Conservation (phyloP, 2,888 invertebrate genomes). For the Galerucella calmariensis region DNA sequence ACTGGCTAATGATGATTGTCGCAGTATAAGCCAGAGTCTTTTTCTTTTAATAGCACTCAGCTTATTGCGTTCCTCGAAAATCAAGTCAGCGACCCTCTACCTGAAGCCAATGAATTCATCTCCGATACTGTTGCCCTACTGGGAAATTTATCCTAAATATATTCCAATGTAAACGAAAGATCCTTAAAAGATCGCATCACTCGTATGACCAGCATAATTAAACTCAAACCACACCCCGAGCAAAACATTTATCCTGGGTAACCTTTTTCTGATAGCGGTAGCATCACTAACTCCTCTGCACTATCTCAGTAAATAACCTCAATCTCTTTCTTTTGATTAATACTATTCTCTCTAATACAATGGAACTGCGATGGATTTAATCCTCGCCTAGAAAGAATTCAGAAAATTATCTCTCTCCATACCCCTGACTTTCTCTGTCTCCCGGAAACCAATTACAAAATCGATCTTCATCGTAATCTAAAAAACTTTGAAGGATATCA, state of each 20-base stretch:
- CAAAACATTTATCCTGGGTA: neutral
- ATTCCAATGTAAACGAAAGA: neutral
- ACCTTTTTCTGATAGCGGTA: neutral
- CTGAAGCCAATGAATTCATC: neutral
- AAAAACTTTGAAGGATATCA: too few relatives aligned
- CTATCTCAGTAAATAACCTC: too few relatives aligned
- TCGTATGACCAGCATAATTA: neutral
- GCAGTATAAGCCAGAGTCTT: neutral
- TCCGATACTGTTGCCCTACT: neutral
- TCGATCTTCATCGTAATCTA: too few relatives aligned
- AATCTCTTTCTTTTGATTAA: too few relatives aligned
- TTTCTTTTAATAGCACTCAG: neutral
- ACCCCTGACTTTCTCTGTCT: too few relatives aligned
- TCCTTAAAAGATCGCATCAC: neutral
- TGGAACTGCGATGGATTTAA: too few relatives aligned
- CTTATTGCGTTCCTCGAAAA: neutral
- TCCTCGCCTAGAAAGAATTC: too few relatives aligned
- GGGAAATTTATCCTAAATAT: neutral
- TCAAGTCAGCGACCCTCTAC: neutral
- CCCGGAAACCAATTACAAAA: too few relatives aligned
- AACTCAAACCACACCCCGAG: neutral
- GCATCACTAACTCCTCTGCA: neutral
- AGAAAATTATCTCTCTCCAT: too few relatives aligned
- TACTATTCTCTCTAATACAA: too few relatives aligned
- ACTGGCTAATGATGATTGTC: too few relatives aligned